phyloP scores from a whole-genome alignment of 2,888 invertebrate species.

The Pharmacophagus antenor region DNA sequence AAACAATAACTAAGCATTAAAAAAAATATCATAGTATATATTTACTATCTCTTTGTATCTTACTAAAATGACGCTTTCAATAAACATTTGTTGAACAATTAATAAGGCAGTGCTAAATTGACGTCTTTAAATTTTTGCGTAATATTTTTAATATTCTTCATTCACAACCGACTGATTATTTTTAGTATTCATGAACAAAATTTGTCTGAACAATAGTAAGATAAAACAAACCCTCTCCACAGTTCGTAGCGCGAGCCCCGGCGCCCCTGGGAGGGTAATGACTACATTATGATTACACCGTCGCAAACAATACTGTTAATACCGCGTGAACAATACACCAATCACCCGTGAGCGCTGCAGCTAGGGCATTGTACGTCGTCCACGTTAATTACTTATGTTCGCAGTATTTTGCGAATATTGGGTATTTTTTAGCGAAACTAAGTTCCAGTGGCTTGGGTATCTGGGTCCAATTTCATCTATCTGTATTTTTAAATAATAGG shows the following conservation, averaged over 20 bases:
- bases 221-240: constrained; percentile 43
- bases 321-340: constrained; percentile 70
- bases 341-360: constrained; percentile 55
- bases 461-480: too few species aligned
- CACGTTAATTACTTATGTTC: constrained; percentile 20
- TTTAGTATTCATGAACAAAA: not conserved
- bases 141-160: too few species aligned
- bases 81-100: not conserved
- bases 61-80: too few species aligned
- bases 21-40: too few species aligned
- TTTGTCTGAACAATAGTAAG: not conserved
- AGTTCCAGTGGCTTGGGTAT: too few species aligned
- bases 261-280: constrained; percentile 54
- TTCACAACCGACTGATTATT: not conserved
- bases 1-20: too few species aligned
- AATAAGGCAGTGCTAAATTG: not conserved
- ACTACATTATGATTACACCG: constrained; percentile 70
- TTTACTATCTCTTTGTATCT: too few species aligned
- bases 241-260: constrained; percentile 30
- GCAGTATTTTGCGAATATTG: not conserved
- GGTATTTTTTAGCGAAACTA: not conserved
- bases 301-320: constrained; percentile 76
- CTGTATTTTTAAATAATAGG: too few species aligned
- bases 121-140: not conserved
- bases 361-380: constrained; percentile 17